Conservation (phyloP, 1,140 invertebrate species). For the Drosophila kurseongensis region DNA sequence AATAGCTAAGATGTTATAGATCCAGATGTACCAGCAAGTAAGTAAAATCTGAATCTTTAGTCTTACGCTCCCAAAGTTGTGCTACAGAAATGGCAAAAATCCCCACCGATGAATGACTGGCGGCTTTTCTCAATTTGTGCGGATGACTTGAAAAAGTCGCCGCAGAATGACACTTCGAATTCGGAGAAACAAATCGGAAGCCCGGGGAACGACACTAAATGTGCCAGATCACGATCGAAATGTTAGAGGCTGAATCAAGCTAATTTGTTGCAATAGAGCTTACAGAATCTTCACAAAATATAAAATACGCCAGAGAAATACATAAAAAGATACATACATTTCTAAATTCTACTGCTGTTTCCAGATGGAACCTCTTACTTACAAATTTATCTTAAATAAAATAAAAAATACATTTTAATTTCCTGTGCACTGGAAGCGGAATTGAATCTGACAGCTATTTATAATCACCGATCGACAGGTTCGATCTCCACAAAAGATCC, state of each 20-base stretch:
- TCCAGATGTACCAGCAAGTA: neutral
- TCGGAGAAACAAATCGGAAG: slow-evolving; percentile 37
- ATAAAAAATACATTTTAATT: neutral
- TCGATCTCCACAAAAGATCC: slow-evolving; percentile 23
- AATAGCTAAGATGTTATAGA: too few relatives aligned
- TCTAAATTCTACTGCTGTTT: too few relatives aligned
- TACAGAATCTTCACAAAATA: slow-evolving; percentile 34
- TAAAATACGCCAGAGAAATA: neutral
- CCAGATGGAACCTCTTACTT: too few relatives aligned
- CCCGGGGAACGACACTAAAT: slow-evolving; percentile 22
- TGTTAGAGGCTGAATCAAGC: slow-evolving; percentile 63
- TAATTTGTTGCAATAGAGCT: slow-evolving; percentile 76
- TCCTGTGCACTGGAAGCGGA: slow-evolving; percentile 35
- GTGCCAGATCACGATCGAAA: slow-evolving; percentile 51
- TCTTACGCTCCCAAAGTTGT: slow-evolving; percentile 5
- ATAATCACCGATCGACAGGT: slow-evolving; percentile 60
- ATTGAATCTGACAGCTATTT: slow-evolving; percentile 74
- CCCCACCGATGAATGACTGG: slow-evolving; percentile 7
- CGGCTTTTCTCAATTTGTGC: slow-evolving; percentile 61
- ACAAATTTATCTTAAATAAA: neutral
- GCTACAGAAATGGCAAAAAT: neutral
- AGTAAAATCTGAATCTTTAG: neutral
- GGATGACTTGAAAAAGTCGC: slow-evolving; percentile 57
- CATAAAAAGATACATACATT: neutral
- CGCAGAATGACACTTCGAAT: slow-evolving; percentile 10